Base-by-base conservation (phyloP, 2,797 vertebrate species). In the Danio tinwini region DNA sequence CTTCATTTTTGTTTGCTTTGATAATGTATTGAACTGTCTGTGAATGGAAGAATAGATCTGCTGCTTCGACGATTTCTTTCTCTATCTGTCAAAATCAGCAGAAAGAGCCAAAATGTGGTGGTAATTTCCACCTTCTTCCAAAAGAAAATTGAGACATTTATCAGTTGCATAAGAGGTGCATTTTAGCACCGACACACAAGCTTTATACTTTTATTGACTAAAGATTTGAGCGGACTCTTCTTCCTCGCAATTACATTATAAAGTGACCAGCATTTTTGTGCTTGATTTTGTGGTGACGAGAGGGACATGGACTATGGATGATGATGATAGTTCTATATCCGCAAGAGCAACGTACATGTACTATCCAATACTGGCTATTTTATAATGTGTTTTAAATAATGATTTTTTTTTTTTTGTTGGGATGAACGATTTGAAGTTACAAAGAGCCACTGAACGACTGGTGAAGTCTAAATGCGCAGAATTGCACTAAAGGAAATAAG, bases 401-500 rank as follows among this genome's bases (percentile, higher is more conserved):
- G 0, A 1, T 21, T 71, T 7, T 56, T 74, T 7, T 56, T 74
- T 6, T 71, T 56, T 37, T 74, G 61, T 78, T 9, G 39, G 29
- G 44, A 14, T 10, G 7, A 19, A 37, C 21, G 37, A 56, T 81
- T 71, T 39, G 40, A 62, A 21, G 63, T 39, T 29, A 69, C 39
- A 71, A 17, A 63, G 49, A 64, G 17, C 17, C 5, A 8, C 4
- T 19, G 16, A 74, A 8, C 52, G 53, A 52, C 8, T n/a, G 44
- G 13, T 58, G 7, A 59, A 69, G 69, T 59, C 19, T 2, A 53
- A 47, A 50, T 45, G 17, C 16, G 58, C 52, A 78, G 42, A 64
- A 21, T 45, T 49, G 65, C 68, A 67, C 39, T 52, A 50, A 63
- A 50, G 14, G 42, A 74, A 49, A 58, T 19, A n/a, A n/a, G n/a